Evolutionary conservation across 2,113 vertebrate species (phyloP), one percentile per base, ranked within the genome.

Genomic region (Cavia porcellus): DNA sequence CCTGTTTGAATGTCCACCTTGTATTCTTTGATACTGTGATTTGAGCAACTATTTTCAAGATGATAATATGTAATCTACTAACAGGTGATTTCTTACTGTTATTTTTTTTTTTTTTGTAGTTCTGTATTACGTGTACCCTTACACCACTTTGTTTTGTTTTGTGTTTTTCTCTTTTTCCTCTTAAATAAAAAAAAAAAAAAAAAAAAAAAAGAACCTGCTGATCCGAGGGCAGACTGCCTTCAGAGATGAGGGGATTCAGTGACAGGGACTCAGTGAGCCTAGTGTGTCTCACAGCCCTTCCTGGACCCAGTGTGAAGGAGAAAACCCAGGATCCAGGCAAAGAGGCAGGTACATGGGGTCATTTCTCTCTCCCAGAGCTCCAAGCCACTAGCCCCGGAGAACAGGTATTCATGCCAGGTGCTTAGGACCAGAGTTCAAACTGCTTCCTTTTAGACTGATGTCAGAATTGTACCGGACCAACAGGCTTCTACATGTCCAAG

Each of bases 341-440:
- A 87, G 42, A n/a, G 22, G 14, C 11, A 32, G 15, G 2, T 19
- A 25, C 64, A 35, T 86, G 64, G 19, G 13, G 35, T 55, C 70
- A 50, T 12, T 52, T 24, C 50, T 61, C 42, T 32, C 28, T 50
- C 4, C 22, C 28, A 45, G 59, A 45, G 10, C 8, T n/a, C 55
- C 14, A 45, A 4, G 5, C 72, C 7, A 2, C 32, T 7, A 1
- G 57, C 82, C 24, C 0, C 0, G 4, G 35, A 62, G 57, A 28
- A 82, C 28, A 30, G 12, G 66, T 25, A 2, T 19, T 12, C 25
- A 11, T 0, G 15, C 61, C 28, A 93, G 22, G 55, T 12, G 5
- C 19, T 12, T 25, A 42, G 47, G 17, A n/a, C 70, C 35, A 19
- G 38, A 72, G 32, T 32, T 30, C 25, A 64, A 64, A 30, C 62